phyloP scores from a whole-genome alignment of 2,888 invertebrate genomes.

The Oxystoma pomonae region DNA sequence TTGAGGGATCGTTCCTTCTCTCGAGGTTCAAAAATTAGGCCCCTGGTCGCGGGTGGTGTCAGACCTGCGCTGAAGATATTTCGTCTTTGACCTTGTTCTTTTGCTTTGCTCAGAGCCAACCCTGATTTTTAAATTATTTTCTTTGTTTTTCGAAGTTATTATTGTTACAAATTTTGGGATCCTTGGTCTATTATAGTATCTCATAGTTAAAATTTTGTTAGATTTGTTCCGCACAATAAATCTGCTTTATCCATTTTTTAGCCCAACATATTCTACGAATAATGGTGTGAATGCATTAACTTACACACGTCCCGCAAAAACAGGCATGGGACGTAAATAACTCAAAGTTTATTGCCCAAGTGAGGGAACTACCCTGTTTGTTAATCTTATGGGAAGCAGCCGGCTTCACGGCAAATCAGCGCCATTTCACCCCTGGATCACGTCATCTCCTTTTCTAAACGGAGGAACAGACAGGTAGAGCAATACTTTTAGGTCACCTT shows the following conservation, averaged over 20 bases:
- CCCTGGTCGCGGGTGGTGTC: no score
- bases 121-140: no score
- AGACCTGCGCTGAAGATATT: no score
- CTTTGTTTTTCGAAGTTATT: no score
- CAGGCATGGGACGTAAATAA: neutral
- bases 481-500: neutral
- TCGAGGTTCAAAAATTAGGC: no score
- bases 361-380: neutral
- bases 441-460: neutral
- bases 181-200: no score
- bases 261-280: neutral
- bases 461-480: neutral
- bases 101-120: no score
- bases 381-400: neutral
- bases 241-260: neutral
- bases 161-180: no score
- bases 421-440: neutral
- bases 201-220: no score
- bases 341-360: neutral
- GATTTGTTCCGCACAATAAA: neutral
- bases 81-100: no score
- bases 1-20: no score
- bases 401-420: neutral
- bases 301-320: neutral
- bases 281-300: neutral